Base-by-base conservation (phyloP, 2,888 invertebrate species). In the Cataglyphis altisquamis region DNA sequence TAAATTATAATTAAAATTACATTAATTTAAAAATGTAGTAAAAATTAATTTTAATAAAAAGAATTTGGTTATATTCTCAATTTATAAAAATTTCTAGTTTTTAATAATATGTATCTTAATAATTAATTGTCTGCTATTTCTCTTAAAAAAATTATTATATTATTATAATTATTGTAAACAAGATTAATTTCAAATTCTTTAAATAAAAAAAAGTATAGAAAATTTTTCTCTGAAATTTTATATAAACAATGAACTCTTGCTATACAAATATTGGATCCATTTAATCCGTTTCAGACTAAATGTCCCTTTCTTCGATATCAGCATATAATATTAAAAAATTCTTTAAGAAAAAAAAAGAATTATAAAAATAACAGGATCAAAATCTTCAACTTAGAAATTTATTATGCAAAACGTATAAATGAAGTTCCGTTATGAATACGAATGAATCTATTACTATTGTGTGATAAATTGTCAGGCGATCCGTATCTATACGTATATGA, bases 121-220 rank as follows among this genome's bases (percentile, higher is more conserved):
- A n/a, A 52, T 52, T 52, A 52, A 2, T 8, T n/a, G n/a, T 52
- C n/a, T 52, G n/a, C 8, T 52, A 52, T n/a, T 48, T n/a, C 2
- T 52, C 8, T 52, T 52, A 52, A 52, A 52, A n/a, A 52, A 48
- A 48, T 48, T 52, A 52, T n/a, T n/a, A 52, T 52, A n/a, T 52
- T 52, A n/a, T 52, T 52, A 52, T 48, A 6, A 48, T 45, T 45
- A 52, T 52, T 52, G n/a, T 8, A 48, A 6, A 48, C 0, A 6
- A 48, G 1, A 6, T 48, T 48, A 18, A 8, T 52, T 41, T 15
- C 3, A 15, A 21, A 32, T 3, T 52, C 32, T 70, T 70, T 29
- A 9, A 45, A 67, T 45, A 45, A 5, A 45, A 67, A 18, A 18
- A 21, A 45, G 15, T 25, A 66, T 41, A 2, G 21, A 10, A 10